Evolutionary conservation across 1,140 invertebrate genomes (phyloP).

Genomic region (Trachymyrmex septentrionalis): DNA sequence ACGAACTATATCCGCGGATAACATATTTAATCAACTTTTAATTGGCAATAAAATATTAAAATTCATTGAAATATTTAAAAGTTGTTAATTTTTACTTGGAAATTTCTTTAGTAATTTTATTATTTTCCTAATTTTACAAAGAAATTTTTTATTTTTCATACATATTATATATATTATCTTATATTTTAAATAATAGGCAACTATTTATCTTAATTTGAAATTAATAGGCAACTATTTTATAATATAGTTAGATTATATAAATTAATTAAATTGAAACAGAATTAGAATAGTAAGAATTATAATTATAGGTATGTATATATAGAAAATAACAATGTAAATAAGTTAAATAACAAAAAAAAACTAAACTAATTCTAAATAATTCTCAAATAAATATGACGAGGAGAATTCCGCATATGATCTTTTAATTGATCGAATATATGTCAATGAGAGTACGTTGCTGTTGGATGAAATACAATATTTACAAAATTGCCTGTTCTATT

Average conservation of each 20-base stretch:
- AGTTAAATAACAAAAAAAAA: neutral
- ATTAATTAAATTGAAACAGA: neutral
- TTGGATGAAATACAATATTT: constrained; percentile 65
- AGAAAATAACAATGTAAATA: neutral
- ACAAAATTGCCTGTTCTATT: constrained; percentile 61
- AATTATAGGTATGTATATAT: neutral
- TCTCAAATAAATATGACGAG: neutral
- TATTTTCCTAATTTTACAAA: neutral
- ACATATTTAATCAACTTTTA: no score
- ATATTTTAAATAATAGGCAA: neutral
- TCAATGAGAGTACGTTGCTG: neutral
- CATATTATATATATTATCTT: neutral
- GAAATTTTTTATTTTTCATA: neutral
- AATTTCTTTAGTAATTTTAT: neutral
- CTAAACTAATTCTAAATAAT: neutral
- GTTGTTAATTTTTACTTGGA: neutral
- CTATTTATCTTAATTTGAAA: neutral
- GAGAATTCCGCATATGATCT: neutral
- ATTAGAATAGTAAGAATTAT: neutral
- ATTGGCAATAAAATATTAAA: neutral
- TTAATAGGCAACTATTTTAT: neutral
- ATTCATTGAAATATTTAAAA: neutral
- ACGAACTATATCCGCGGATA: no score
- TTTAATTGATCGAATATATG: neutral
- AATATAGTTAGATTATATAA: neutral